phyloP scores from a whole-genome alignment of 2,888 invertebrate species.

The Sepioteuthis lessoniana region DNA sequence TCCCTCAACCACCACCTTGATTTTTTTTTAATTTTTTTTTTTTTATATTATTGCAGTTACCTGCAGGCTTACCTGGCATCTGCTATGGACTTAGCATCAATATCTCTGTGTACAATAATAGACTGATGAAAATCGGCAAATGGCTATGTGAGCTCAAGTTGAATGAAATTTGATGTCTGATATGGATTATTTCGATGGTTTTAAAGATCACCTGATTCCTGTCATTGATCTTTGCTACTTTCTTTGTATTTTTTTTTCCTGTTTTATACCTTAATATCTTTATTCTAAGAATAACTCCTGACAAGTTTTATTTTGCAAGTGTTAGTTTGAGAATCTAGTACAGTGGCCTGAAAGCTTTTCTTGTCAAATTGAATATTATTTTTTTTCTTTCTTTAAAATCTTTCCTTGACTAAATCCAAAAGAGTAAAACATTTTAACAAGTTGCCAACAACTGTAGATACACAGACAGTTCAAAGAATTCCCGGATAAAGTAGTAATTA shows the following conservation, averaged over 20 bases:
- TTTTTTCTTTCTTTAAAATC: not conserved
- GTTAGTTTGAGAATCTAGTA: not conserved
- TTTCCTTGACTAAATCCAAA: not conserved
- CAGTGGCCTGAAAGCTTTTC: not conserved
- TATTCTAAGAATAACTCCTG: conserved; percentile 17
- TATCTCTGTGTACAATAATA: not conserved
- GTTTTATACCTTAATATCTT: not conserved
- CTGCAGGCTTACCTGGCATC: conserved; percentile 33
- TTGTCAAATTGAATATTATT: not conserved
- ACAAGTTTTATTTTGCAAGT: not conserved
- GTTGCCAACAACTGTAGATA: too few species aligned
- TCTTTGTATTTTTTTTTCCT: not conserved
- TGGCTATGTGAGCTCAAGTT: conserved; percentile 9
- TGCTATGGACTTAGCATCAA: not conserved
- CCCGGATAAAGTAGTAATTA: too few species aligned
- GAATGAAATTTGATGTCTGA: not conserved
- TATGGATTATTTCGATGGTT: not conserved
- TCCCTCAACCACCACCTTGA: not conserved
- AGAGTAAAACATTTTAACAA: not conserved
- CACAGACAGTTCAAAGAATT: too few species aligned
- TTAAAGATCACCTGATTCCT: not conserved
- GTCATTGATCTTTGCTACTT: not conserved
- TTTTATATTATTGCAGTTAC: not conserved
- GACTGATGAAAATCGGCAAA: not conserved
- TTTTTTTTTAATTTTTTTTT: too few species aligned